A percentile compares a stretch with the other conserved stretches of the same genome.
Evolutionary conservation across 2,888 invertebrate genomes (phyloP).

Genomic region (Tubiluchus corallicola): DNA sequence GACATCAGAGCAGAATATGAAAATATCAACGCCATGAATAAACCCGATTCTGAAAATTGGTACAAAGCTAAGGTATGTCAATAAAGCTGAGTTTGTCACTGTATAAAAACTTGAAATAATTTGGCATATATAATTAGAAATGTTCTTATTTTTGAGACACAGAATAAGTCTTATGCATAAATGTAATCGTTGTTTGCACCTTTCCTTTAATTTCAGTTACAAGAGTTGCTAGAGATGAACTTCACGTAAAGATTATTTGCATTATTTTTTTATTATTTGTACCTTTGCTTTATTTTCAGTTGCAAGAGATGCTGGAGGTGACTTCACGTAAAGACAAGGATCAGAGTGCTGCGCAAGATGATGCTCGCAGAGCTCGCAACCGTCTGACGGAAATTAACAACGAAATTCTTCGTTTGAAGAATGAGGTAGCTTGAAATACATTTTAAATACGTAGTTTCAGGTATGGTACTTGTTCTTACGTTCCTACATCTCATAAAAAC

Average conservation of each 20-base stretch:
- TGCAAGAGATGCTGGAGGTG: slow-evolving; percentile 7
- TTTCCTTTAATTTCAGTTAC: neutral
- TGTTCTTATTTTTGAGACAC: slow-evolving; percentile 20
- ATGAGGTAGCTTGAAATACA: no score
- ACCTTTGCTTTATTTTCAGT: neutral
- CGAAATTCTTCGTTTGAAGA: slow-evolving; percentile 8
- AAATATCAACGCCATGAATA: slow-evolving; percentile 29
- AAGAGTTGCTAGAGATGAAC: slow-evolving; percentile 8
- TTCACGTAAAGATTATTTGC: slow-evolving; percentile 6
- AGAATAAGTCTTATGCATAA: neutral
- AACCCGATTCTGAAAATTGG: slow-evolving; percentile 33
- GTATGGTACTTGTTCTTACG: no score
- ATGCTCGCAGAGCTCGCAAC: slow-evolving; percentile 2
- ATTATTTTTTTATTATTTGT: neutral
- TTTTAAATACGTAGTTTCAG: no score
- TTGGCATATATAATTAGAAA: slow-evolving; percentile 33
- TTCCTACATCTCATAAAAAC: no score
- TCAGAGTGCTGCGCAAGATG: slow-evolving; percentile 5
- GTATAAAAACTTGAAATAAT: no score
- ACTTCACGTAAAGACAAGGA: slow-evolving; percentile 8
- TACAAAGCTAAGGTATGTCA: slow-evolving; percentile 37
- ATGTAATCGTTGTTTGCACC: neutral
- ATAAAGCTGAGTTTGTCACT: no score
- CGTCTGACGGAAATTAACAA: slow-evolving; percentile 7
- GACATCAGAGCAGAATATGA: slow-evolving; percentile 36